Percentiles rank a stretch among this genome's conserved stretches.
Evolutionary conservation across 2,888 invertebrate species (phyloP).

Genomic region (Lasioglossum vierecki): DNA sequence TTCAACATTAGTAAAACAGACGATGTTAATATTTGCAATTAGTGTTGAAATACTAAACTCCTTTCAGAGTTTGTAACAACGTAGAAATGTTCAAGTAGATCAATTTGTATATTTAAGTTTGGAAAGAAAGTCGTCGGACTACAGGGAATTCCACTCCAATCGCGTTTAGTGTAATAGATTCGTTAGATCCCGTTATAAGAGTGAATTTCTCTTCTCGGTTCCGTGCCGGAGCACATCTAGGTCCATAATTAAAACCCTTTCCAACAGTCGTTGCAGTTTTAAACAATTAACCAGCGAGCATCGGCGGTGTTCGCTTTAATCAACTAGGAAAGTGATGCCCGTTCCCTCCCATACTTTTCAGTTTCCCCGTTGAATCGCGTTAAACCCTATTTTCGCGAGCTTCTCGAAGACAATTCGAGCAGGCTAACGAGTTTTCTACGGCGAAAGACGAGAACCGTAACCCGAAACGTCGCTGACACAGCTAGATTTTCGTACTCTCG

Average conservation of each 20-base stretch:
- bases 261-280: conserved; percentile 39
- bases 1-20: not conserved
- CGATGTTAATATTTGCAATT: not conserved
- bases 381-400: conserved; percentile 35
- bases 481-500: conserved; percentile 13
- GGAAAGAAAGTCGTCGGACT: not conserved
- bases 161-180: not conserved
- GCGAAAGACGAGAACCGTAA: conserved; percentile 27
- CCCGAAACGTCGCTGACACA: conserved; percentile 35
- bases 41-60: not conserved
- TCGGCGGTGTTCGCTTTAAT: conserved; percentile 41
- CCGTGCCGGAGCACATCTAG: not conserved
- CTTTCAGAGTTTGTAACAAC: not conserved
- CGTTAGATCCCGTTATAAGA: not conserved
- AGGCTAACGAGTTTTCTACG: conserved; percentile 47
- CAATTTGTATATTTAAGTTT: not conserved
- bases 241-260: conserved; percentile 43
- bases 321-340: conserved; percentile 40
- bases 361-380: conserved; percentile 21
- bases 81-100: not conserved
- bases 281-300: conserved; percentile 34
- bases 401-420: conserved; percentile 37
- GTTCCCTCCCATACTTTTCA: conserved; percentile 7
- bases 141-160: not conserved
- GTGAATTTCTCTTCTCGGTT: not conserved